phyloP scores from a whole-genome alignment of 2,797 vertebrate species.

The Rhodeus uyekii region DNA sequence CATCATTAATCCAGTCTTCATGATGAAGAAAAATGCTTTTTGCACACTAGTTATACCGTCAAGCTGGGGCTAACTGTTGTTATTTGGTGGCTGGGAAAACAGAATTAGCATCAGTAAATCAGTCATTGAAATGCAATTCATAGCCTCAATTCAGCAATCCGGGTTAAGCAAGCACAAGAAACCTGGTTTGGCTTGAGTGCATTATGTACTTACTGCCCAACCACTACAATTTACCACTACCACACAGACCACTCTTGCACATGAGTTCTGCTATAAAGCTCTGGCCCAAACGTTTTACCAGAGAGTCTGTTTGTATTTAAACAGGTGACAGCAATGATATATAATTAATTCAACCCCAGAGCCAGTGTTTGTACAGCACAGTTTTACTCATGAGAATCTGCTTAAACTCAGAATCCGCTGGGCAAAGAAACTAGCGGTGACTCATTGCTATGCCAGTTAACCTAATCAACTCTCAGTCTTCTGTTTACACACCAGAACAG shows the following conservation, averaged over 20 bases:
- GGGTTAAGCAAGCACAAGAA: not conserved
- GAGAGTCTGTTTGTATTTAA: conserved; percentile 18
- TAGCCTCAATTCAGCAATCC: not conserved
- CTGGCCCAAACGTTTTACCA: conserved; percentile 39
- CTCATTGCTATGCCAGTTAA: conserved; percentile 46
- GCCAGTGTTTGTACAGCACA: conserved; percentile 27
- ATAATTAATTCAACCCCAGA: conserved; percentile 55
- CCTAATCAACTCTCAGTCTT: conserved; percentile 37
- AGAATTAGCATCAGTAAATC: not conserved
- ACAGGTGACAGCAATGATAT: conserved; percentile 44
- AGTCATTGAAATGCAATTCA: not conserved
- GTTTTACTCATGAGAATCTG: conserved; percentile 30
- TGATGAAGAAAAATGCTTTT: not conserved
- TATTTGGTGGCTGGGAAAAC: conserved; percentile 9
- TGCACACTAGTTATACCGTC: not conserved
- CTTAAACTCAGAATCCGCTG: conserved; percentile 25
- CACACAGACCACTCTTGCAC: conserved; percentile 19
- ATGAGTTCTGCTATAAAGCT: conserved; percentile 16
- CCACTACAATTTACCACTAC: conserved; percentile 16
- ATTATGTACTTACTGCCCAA: not conserved
- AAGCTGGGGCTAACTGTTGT: not conserved
- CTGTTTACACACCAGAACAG: conserved; percentile 30
- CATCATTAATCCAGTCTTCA: not conserved
- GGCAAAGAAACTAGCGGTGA: conserved; percentile 24
- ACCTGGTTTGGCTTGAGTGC: not conserved